Conservation (phyloP, 2,113 vertebrate species). For the Petrocephalus microphthalmus region DNA sequence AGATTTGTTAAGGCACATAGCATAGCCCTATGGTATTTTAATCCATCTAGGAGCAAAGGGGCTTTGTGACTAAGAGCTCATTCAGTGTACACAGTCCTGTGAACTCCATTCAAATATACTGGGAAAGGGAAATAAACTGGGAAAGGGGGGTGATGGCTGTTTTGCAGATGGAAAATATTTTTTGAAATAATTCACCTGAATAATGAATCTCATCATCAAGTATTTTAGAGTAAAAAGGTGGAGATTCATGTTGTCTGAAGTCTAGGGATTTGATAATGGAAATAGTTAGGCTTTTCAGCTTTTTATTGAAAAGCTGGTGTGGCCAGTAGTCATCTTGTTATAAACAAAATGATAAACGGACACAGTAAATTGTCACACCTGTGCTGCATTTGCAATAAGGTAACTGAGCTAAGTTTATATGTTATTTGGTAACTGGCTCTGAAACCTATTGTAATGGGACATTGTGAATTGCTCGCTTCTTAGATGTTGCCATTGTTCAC, state of each 20-base stretch:
- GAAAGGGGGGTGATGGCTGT: constrained; percentile 15
- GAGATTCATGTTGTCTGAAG: neutral
- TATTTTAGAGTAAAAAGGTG: neutral
- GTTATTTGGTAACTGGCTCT: neutral
- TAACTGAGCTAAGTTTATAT: neutral
- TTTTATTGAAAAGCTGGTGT: neutral
- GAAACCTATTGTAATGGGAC: neutral
- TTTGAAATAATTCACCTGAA: constrained; percentile 30
- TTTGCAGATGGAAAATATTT: constrained; percentile 23
- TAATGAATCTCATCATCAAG: neutral
- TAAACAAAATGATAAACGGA: neutral
- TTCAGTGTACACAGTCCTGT: constrained; percentile 29
- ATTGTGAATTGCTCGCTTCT: neutral
- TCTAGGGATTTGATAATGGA: neutral
- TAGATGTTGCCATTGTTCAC: neutral
- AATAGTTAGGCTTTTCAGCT: neutral
- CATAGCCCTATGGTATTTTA: constrained; percentile 40
- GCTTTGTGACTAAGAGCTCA: constrained; percentile 32
- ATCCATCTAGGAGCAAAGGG: constrained; percentile 28
- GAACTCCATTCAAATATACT: constrained; percentile 34
- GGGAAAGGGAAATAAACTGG: constrained; percentile 26
- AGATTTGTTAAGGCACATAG: constrained; percentile 29
- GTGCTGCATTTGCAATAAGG: neutral
- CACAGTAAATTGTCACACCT: neutral
- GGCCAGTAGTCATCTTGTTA: neutral